A percentile compares a stretch with the other conserved stretches of the same genome.
phyloP scores from a whole-genome alignment of 2,113 vertebrate species.

The Tachysurus vachellii region DNA sequence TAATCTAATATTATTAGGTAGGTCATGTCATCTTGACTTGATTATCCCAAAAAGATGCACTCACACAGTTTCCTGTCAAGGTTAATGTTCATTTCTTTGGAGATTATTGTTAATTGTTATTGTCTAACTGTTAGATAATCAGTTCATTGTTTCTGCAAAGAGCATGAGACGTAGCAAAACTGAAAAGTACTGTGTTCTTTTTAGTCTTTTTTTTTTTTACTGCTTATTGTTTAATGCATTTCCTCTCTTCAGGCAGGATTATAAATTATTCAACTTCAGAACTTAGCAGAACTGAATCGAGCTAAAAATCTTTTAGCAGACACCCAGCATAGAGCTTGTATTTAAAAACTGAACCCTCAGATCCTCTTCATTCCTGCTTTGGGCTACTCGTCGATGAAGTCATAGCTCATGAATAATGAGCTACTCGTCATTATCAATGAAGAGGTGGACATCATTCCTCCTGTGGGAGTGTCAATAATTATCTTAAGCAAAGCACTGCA shows the following conservation, averaged over 20 bases:
- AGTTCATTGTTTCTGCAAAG: not conserved
- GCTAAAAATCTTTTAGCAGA: not conserved
- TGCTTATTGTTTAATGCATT: not conserved
- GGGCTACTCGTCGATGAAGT: not conserved
- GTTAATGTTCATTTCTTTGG: not conserved
- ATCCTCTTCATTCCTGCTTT: not conserved
- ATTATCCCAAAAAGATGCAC: not conserved
- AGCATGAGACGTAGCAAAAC: not conserved
- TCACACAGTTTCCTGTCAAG: not conserved
- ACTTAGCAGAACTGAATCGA: not conserved
- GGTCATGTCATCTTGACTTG: not conserved
- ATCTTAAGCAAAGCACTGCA: not conserved
- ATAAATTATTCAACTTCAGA: not conserved
- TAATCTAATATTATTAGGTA: not conserved
- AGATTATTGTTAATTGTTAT: not conserved
- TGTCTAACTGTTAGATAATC: not conserved
- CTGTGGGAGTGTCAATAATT: not conserved
- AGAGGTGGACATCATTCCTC: slow-evolving; percentile 1
- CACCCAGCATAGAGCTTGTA: not conserved
- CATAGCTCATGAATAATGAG: no score
- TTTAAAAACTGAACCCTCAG: not conserved
- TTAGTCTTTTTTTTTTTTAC: not conserved
- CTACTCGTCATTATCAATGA: not conserved
- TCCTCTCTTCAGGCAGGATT: not conserved
- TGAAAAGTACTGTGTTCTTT: not conserved